These are phyloP conservation scores for Oceanodroma leucorhoa DNA, from an alignment of 2,797 vertebrate species.

Conservation along the genomic window DNA sequence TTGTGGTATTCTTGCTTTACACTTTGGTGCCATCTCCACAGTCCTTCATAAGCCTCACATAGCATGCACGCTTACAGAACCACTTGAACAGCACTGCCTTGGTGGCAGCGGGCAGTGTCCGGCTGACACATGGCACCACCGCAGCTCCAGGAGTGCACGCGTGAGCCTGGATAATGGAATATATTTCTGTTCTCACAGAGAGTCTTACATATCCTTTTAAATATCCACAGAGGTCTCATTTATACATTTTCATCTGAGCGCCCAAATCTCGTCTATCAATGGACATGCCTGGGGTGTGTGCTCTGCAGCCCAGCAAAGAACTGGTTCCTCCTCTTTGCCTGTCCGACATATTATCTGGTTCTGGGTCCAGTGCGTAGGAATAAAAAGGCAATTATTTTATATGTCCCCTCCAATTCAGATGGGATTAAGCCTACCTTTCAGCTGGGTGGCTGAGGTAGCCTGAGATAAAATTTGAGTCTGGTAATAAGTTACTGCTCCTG, in stretches of 20 bases:
- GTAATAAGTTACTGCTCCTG: background rate
- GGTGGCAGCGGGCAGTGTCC: background rate
- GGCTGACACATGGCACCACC: background rate
- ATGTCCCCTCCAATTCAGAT: background rate
- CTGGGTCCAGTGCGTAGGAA: background rate
- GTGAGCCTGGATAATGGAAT: background rate
- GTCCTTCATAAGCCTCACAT: background rate
- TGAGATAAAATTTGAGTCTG: background rate
- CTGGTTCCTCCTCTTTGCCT: background rate
- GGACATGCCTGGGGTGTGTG: background rate
- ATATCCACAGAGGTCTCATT: background rate
- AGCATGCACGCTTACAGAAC: rapidly evolving
- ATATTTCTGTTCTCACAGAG: background rate
- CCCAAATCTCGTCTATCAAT: rapidly evolving
- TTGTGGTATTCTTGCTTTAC: background rate
- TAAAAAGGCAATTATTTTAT: background rate
- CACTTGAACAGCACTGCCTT: background rate
- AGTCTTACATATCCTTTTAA: background rate
- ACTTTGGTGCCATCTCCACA: background rate
- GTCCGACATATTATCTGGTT: background rate
- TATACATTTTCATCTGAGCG: background rate
- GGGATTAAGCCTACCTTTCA: background rate
- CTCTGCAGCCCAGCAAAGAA: background rate
- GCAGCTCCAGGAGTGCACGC: rapidly evolving
- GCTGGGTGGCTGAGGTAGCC: background rate